Base-by-base conservation (phyloP, 2,113 vertebrate genomes). In the Oophaga pumilio region DNA sequence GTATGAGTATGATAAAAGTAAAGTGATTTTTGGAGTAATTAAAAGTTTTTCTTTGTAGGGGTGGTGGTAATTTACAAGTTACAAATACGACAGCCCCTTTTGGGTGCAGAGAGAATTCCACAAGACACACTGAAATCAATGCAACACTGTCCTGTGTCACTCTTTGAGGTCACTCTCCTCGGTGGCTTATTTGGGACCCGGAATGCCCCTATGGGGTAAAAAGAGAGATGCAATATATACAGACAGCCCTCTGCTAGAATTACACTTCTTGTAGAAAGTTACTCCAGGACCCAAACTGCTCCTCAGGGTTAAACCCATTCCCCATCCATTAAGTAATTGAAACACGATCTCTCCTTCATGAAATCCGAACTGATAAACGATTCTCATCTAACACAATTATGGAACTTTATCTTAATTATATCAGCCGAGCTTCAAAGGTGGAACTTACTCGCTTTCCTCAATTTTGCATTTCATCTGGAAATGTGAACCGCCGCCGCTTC, bases 371-470 rank as follows among this genome's bases (percentile, higher is more conserved):
- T 87, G 77, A 57, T 60, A 82, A 60, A 50, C 33, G 69, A 73
- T 82, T 82, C 68, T 74, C 60, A 57, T 49, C 66, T 87, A 59
- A 87, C 73, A 69, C 66, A 82, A 62, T 82, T 74, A 87, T 50
- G 53, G 66, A 82, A 87, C 68, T 71, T 87, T 87, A 87, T 82
- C 78, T 77, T 82, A 87, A 87, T 81, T 87, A 60, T 24, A 81
- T 87, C 77, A 80, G 66, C 26, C 1, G 33, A 57, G 52, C 76
- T 80, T 87, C 64, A 87, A 87, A 69, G 59, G 79, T 57, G 33
- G 50, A 74, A 56, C 57, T 66, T 71, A 14, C 28, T 88, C 71
- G 8, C 22, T 26, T 28, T 62, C 33, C 86, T 80, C 52, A 74
- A 87, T 76, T 80, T 76, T 87, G 28, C 57, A 87, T 82, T 52